Evolutionary conservation across 1,140 invertebrate genomes (phyloP).

Genomic region (Drosophila lowei): DNA sequence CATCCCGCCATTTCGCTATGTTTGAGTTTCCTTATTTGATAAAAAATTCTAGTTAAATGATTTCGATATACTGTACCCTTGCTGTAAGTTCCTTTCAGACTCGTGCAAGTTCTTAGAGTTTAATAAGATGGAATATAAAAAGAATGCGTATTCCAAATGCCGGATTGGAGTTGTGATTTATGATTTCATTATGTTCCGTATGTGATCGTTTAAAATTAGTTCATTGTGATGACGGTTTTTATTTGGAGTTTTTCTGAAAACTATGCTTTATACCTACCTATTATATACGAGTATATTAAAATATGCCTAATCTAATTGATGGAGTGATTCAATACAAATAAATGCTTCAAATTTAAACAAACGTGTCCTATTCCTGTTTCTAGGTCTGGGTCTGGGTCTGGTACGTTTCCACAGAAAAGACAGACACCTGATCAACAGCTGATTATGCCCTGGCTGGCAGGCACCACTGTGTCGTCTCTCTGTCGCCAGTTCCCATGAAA

Average conservation of each 20-base stretch:
- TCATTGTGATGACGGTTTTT: slow-evolving; percentile 41
- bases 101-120: slow-evolving; percentile 27
- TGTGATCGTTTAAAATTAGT: slow-evolving; percentile 46
- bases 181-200: slow-evolving; percentile 39
- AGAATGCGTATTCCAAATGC: slow-evolving; percentile 11
- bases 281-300: no score
- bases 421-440: slow-evolving; percentile 6
- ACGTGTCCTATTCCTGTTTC: neutral
- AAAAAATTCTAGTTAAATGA: slow-evolving; percentile 9
- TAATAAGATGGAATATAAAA: neutral
- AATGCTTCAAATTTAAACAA: slow-evolving; percentile 39
- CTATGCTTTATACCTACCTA: slow-evolving; percentile 41
- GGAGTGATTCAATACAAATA: slow-evolving; percentile 40
- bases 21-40: slow-evolving; percentile 23
- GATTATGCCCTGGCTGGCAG: neutral
- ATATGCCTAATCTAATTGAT: slow-evolving; percentile 46
- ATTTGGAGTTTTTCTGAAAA: slow-evolving; percentile 47
- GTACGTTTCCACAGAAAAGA: slow-evolving; percentile 14
- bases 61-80: slow-evolving; percentile 3
- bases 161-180: slow-evolving; percentile 38
- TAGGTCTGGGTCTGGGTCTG: neutral
- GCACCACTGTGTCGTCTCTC: no score
- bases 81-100: slow-evolving; percentile 41
- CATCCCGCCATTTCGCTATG: neutral
- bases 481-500: slow-evolving; percentile 2